These are phyloP conservation scores for Meliscaeva auricollis DNA, from an alignment of 2,888 invertebrate species.

Conservation along the genomic window DNA sequence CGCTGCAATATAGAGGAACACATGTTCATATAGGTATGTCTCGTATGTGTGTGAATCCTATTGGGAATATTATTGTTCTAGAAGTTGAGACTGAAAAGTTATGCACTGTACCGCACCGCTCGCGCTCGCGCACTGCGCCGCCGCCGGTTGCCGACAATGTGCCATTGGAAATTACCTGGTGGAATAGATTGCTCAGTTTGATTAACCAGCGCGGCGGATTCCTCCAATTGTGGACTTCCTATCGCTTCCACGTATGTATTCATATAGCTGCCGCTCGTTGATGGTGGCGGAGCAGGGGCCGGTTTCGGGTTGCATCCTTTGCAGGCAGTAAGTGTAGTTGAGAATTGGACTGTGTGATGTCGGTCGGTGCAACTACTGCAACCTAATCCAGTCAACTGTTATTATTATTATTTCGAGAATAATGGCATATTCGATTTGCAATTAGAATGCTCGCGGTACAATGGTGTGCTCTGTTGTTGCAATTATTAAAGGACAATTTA, in stretches of 20 bases:
- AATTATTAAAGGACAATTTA: slow-evolving; percentile 76
- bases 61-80: slow-evolving; percentile 72
- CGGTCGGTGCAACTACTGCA: slow-evolving; percentile 24
- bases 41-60: slow-evolving; percentile 60
- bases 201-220: slow-evolving; percentile 69
- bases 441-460: slow-evolving; percentile 72
- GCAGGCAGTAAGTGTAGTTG: neutral
- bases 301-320: slow-evolving; percentile 50
- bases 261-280: neutral
- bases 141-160: neutral
- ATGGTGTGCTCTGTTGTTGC: slow-evolving; percentile 62
- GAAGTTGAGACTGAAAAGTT: slow-evolving; percentile 51
- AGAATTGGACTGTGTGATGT: slow-evolving; percentile 37
- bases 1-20: slow-evolving; percentile 6
- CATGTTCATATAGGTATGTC: neutral
- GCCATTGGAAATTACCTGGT: slow-evolving; percentile 68
- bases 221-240: slow-evolving; percentile 57
- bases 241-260: slow-evolving; percentile 33
- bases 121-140: neutral
- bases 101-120: slow-evolving; percentile 15
- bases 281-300: neutral
- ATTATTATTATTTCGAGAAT: slow-evolving; percentile 75
- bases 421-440: slow-evolving; percentile 75
- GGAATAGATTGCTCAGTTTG: slow-evolving; percentile 75
- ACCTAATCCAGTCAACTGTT: slow-evolving; percentile 72